phyloP scores from a whole-genome alignment of 2,797 vertebrate species.

The Parauchenoglanis ngamensis region DNA sequence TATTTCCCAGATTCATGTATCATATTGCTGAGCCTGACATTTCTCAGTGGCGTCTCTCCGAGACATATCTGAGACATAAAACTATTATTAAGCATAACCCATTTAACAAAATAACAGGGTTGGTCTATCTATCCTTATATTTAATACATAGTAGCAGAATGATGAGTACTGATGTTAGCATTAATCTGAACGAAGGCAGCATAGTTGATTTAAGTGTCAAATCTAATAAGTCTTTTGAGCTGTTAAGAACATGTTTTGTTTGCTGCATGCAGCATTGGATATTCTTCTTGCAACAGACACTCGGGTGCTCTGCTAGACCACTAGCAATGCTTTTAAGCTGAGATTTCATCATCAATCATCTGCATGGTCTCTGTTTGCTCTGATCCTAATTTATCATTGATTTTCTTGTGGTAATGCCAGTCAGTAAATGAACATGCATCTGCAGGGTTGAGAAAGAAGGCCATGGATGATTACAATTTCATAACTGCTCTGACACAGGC shows the following conservation, averaged over 20 bases:
- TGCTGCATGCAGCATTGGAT: background rate
- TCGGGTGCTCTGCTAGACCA: background rate
- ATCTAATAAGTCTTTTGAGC: constrained; percentile 4
- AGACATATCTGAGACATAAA: background rate
- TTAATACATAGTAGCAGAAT: background rate
- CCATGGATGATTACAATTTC: constrained; percentile 36
- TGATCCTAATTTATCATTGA: constrained; percentile 49
- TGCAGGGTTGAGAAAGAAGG: constrained; percentile 25
- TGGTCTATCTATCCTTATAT: background rate
- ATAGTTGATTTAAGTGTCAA: constrained; percentile 14
- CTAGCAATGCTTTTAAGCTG: constrained; percentile 40
- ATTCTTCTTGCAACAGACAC: constrained; percentile 21
- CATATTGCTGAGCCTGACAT: background rate
- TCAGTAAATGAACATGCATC: constrained; percentile 29
- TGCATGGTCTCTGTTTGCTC: constrained; percentile 33
- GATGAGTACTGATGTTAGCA: background rate
- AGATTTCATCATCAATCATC: constrained; percentile 48
- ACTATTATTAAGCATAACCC: background rate
- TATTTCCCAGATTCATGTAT: background rate
- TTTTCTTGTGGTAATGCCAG: constrained; percentile 38
- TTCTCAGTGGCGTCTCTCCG: background rate
- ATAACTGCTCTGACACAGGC: constrained; percentile 22
- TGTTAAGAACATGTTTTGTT: constrained; percentile 10
- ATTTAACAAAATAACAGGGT: background rate
- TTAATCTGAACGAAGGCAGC: constrained; percentile 3